Base-by-base conservation (phyloP, 2,888 invertebrate species). In the Eristalis intricaria region DNA sequence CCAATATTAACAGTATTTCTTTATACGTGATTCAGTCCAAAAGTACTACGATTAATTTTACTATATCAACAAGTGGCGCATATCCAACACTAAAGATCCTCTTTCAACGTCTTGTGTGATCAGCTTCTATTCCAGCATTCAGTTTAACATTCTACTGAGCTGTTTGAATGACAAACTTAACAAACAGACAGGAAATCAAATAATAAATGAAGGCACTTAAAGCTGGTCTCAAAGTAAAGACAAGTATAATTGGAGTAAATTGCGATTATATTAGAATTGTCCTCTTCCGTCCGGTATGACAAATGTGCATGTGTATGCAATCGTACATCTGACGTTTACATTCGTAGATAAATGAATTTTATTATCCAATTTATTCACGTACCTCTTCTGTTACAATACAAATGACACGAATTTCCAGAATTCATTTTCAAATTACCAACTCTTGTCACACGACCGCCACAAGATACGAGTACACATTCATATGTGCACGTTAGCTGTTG, bases 371-470 rank as follows among this genome's bases (percentile, higher is more conserved):
- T 50, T 50, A 50, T 8, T 50, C 19, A 50, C 50, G 50, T 50
- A 50, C 19, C 3, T 50, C 1, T 19, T 50, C 50, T 19, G 50
- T 19, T 32, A 70, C 35, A 26, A 70, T 23, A 70, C 23, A 70
- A 70, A 70, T 58, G 70, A 70, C 69, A 58, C 56, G 58, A 58
- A 69, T 69, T 32, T 32, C 56, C 35, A 22, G 35, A 69, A 69
- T 69, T 69, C 32, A 29, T 69, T 70, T 71, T 38, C 26, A 40
- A 71, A 71, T 61, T 71, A 56, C 60, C 61, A 71, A 61, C 70
- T 71, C 38, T 22, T 61, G 35, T 71, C 38, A 60, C 61, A n/a
- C 23, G 23, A 71, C 38, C 4, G 38, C 61, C 60, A 61, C 71
- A 61, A 71, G 26, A 32, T 32, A 10, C 32, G 10, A 10, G 50